Base-by-base conservation (phyloP, 2,797 vertebrate species). In the Sebastes oblongus region DNA sequence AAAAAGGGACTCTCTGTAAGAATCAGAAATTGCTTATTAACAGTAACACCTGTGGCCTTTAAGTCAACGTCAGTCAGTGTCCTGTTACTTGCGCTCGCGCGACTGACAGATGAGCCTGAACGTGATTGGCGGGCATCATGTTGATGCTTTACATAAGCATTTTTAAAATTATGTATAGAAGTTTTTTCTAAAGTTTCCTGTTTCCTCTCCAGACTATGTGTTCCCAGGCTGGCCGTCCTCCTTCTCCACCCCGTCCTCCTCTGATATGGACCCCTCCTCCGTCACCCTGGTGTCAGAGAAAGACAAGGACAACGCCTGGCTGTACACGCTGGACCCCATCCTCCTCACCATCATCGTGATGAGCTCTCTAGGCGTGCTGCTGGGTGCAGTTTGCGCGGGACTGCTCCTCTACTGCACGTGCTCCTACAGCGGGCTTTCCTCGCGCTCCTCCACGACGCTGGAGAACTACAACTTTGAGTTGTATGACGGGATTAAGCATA, bases 391-490 rank as follows among this genome's bases (percentile, higher is more conserved):
- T 3, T 99, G 98, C 0, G 97, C 98, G 0, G 98, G 98, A 2
- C 93, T 99, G 29, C 96, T 99, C 20, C 97, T 99, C 61, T 99
- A 99, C 94, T 99, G 98, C 93, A 97, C 98, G 0, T 99, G 98
- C 74, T 98, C 97, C 0, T 99, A 99, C 5, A 94, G 96, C 0
- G 97, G 98, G 72, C 96, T 99, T 5, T 98, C 97, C 10, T 97
- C 98, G 0, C 97, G 98, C 79, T 98, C 97, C 94, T 98, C 98
- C 90, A 98, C 98, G 22, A 99, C 98, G 0, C 95, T 99, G 92
- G 98, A 99, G 95, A 98, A 99, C 95, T 99, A 99, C 96, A 99
- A 99, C 96, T 99, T 99, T 0, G 98, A 99, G 93, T 95, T 99
- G 83, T 99, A 99, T 0, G 98, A 99, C 0, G 98, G 98, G 82